Base-by-base conservation (phyloP, 2,888 invertebrate genomes). In the Ernsta delagoae region DNA sequence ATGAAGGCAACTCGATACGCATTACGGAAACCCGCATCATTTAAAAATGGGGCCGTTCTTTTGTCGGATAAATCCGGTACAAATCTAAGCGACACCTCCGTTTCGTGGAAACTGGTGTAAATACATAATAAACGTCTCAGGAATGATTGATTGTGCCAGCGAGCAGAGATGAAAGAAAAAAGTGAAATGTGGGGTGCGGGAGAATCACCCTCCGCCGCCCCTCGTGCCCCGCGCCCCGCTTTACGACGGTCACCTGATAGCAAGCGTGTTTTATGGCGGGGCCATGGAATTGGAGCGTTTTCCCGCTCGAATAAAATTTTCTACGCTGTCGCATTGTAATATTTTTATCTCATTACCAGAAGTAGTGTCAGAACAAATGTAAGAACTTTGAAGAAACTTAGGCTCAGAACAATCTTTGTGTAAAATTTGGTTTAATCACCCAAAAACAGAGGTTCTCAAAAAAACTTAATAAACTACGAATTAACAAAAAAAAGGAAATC, bases 91-190 rank as follows among this genome's bases (percentile, higher is more conserved):
- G 57, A 48, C 57, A 65, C 65, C 63, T 48, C 48, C 48, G 54
- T 34, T 48, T 65, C 71, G 72, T 31, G 6, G 39, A 69, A 68
- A 50, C 64, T 34, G 45, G 69, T 59, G 69, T 71, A 72, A 72
- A 71, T 71, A 73, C 69, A 74, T 74, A 73, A 76, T 74, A 76
- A 74, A 74, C 66, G 72, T 73, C 70, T 70, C 70, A 63, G 65
- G 59, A 53, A 77, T 76, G 77, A 77, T 77, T 77, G 77, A 77
- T 77, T 73, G 75, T 75, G 70, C 70, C 43, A 43, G 71, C 54
- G 64, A 71, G 73, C 57, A 65, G 70, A 68, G 72, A 72, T 72
- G 71, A 74, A 75, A 73, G 64, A 65, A 70, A 62, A 12, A 64
- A 63, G 57, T 65, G 45, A 65, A 65, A 65, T 65, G 64, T 45